Conservation (phyloP, 2,113 vertebrate species). For the Blennius ocellaris region DNA sequence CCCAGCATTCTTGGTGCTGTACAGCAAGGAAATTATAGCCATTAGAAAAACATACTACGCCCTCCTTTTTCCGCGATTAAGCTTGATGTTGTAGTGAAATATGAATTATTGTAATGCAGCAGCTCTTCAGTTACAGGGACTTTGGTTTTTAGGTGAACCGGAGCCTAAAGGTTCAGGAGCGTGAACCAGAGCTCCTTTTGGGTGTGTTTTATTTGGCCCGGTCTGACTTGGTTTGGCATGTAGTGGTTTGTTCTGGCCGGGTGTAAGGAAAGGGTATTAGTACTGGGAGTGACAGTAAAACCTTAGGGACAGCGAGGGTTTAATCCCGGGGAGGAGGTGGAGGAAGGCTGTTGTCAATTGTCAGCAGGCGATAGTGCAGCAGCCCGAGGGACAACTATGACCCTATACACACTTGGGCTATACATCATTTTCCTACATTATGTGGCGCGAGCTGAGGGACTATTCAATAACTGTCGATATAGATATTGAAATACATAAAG, state of each 20-base stretch:
- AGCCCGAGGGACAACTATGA: conserved; percentile 23
- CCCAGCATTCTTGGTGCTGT: conserved; percentile 2
- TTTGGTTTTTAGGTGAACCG: conserved; percentile 38
- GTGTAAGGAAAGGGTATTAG: conserved; percentile 61
- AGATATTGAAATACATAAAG: conserved; percentile 2
- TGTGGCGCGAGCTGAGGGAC: neutral
- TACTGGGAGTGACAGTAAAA: conserved; percentile 63
- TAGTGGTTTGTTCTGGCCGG: conserved; percentile 61
- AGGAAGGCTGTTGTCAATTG: conserved; percentile 49
- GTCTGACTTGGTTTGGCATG: conserved; percentile 55
- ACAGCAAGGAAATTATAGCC: conserved; percentile 2
- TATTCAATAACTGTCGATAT: neutral
- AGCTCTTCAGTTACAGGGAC: conserved; percentile 21
- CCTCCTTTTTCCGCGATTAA: conserved; percentile 10
- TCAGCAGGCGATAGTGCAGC: conserved; percentile 34
- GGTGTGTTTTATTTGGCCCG: conserved; percentile 60
- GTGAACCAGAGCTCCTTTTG: conserved; percentile 20
- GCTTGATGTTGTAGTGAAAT: neutral
- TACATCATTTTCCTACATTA: too few relatives aligned
- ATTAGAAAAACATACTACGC: conserved; percentile 19
- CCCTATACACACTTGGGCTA: neutral
- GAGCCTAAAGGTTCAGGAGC: conserved; percentile 15
- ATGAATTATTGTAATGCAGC: conserved; percentile 3
- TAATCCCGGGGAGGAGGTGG: conserved; percentile 64
- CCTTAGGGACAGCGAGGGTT: conserved; percentile 50